Conservation (phyloP, 2,797 vertebrate genomes). For the Lagorchestes hirsutus region DNA sequence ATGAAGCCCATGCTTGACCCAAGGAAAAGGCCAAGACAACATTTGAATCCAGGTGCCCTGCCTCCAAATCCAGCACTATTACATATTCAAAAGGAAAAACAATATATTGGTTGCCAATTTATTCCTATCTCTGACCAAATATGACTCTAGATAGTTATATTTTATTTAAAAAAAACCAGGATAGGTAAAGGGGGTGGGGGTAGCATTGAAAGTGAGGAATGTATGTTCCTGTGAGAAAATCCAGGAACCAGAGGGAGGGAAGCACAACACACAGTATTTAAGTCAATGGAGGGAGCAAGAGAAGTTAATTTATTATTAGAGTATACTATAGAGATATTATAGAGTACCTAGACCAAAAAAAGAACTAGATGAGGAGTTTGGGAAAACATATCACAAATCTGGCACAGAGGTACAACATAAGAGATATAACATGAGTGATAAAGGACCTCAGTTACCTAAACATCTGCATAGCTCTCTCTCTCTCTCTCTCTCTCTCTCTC, state of each 20-base stretch:
- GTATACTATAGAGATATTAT: background rate
- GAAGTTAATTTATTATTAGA: background rate
- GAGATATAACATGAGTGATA: background rate
- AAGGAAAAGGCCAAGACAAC: background rate
- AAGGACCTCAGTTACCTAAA: background rate
- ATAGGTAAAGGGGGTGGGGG: background rate
- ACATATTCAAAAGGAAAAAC: background rate
- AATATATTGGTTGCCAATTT: background rate
- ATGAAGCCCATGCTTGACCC: background rate
- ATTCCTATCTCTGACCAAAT: background rate
- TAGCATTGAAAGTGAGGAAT: background rate
- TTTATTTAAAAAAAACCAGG: background rate
- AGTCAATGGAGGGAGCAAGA: background rate
- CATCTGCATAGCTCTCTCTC: background rate
- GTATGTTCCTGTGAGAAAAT: background rate
- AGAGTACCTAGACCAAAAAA: background rate
- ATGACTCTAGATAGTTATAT: background rate
- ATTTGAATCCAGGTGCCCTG: background rate
- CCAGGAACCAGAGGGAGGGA: background rate
- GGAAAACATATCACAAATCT: background rate
- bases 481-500: background rate
- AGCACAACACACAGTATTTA: background rate
- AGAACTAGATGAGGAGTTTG: background rate
- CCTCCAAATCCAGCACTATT: background rate
- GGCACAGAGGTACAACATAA: background rate